phyloP scores from a whole-genome alignment of 1,140 invertebrate genomes.

The Pemphigus obesinymphae region DNA sequence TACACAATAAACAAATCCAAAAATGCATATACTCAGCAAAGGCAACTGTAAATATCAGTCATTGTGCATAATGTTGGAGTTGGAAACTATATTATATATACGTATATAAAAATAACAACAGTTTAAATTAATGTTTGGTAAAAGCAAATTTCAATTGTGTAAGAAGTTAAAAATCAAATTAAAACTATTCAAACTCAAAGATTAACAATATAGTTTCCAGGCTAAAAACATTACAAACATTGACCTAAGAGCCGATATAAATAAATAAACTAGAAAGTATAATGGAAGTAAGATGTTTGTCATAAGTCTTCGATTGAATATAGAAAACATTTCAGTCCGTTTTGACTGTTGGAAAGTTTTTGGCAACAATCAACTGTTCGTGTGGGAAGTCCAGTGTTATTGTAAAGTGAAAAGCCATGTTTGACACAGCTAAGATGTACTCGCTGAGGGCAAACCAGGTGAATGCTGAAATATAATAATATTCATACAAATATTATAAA shows the following conservation, averaged over 20 bases:
- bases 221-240: background rate
- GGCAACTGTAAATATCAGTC: background rate
- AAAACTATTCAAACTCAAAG: background rate
- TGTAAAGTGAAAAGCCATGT: conserved; percentile 86
- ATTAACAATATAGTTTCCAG: background rate
- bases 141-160: background rate
- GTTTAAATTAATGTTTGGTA: background rate
- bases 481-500: background rate
- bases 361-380: conserved; percentile 70
- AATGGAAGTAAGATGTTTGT: background rate
- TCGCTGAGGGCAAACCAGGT: conserved; percentile 90
- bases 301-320: background rate
- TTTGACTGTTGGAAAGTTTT: conserved; percentile 50
- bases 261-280: background rate
- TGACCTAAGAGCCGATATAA: background rate
- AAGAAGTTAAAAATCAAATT: background rate
- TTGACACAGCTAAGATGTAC: conserved; percentile 81
- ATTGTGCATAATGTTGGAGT: background rate
- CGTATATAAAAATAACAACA: background rate
- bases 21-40: background rate
- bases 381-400: conserved; percentile 79
- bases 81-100: background rate
- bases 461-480: conserved; percentile 62
- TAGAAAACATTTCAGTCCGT: background rate
- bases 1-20: background rate